A percentile compares a stretch with the other conserved stretches of the same genome.
phyloP scores from a whole-genome alignment of 2,888 invertebrate species.

The Polylopha cassiicola region DNA sequence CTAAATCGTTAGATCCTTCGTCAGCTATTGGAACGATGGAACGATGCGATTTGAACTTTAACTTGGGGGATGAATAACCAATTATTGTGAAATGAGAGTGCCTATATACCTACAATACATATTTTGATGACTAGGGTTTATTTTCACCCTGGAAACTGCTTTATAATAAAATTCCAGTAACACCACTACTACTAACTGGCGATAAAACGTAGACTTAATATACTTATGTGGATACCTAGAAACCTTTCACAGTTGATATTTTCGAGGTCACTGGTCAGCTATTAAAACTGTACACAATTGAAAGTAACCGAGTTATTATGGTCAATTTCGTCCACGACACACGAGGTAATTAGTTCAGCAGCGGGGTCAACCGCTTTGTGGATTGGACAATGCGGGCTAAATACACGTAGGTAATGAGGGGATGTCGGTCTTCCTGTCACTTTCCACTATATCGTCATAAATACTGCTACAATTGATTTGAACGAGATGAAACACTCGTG shows the following conservation, averaged over 20 bases:
- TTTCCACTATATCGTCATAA: slow-evolving; percentile 19
- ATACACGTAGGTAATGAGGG: slow-evolving; percentile 50
- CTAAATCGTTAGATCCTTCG: slow-evolving; percentile 35
- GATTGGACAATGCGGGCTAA: slow-evolving; percentile 46
- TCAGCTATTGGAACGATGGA: slow-evolving; percentile 23
- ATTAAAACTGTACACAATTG: slow-evolving; percentile 26
- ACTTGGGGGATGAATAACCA: slow-evolving; percentile 13
- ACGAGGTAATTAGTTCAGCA: slow-evolving; percentile 37
- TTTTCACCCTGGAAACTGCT: no score
- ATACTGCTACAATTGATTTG: no score
- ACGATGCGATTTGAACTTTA: slow-evolving; percentile 15
- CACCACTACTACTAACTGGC: no score
- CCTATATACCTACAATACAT: no score
- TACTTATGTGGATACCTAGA: slow-evolving; percentile 7
- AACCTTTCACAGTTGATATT: slow-evolving; percentile 11
- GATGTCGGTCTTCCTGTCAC: slow-evolving; percentile 32
- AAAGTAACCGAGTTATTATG: slow-evolving; percentile 26
- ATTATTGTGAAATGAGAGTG: no score
- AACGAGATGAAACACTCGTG: no score
- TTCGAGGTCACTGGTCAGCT: slow-evolving; percentile 15
- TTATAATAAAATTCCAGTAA: no score
- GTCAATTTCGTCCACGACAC: slow-evolving; percentile 29
- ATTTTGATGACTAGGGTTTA: no score
- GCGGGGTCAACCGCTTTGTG: slow-evolving; percentile 46
- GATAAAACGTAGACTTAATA: no score